Percentiles rank a stretch among this genome's conserved stretches.
These are phyloP conservation scores for Rhegmatorhina hoffmannsi DNA, from an alignment of 2,113 vertebrate species.

Conservation along the genomic window DNA sequence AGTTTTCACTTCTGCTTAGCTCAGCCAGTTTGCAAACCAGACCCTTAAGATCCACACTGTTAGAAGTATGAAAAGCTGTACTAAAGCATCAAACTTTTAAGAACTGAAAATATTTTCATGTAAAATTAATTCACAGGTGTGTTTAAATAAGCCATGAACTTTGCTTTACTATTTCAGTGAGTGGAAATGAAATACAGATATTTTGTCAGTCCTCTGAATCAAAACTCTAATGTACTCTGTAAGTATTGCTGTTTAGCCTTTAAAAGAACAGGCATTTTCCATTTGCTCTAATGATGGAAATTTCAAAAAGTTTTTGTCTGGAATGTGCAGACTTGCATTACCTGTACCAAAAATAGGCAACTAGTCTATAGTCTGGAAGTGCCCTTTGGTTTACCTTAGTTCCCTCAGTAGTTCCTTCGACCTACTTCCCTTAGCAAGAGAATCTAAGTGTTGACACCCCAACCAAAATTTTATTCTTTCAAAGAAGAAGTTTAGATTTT, in stretches of 20 bases:
- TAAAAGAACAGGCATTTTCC: background rate
- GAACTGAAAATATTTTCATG: background rate
- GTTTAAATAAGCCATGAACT: background rate
- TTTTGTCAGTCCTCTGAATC: background rate
- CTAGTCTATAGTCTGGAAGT: background rate
- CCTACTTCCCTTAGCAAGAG: background rate
- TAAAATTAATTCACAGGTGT: background rate
- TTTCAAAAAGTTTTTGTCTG: background rate
- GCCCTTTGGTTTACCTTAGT: background rate
- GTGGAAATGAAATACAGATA: background rate
- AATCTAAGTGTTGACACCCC: background rate
- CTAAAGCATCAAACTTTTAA: background rate
- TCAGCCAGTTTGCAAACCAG: background rate
- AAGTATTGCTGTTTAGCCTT: background rate
- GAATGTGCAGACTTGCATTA: background rate
- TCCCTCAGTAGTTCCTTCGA: background rate
- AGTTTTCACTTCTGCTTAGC: background rate
- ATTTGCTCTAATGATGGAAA: background rate
- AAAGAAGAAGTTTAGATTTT: background rate
- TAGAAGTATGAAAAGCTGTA: background rate
- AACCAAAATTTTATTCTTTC: background rate
- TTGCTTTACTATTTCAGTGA: background rate
- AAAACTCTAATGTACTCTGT: background rate
- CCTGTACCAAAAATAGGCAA: background rate
- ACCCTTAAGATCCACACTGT: background rate